Percentiles rank a stretch among this genome's conserved stretches.
phyloP scores from a whole-genome alignment of 2,888 invertebrate species.

The Hermaeophaga mercurialis region DNA sequence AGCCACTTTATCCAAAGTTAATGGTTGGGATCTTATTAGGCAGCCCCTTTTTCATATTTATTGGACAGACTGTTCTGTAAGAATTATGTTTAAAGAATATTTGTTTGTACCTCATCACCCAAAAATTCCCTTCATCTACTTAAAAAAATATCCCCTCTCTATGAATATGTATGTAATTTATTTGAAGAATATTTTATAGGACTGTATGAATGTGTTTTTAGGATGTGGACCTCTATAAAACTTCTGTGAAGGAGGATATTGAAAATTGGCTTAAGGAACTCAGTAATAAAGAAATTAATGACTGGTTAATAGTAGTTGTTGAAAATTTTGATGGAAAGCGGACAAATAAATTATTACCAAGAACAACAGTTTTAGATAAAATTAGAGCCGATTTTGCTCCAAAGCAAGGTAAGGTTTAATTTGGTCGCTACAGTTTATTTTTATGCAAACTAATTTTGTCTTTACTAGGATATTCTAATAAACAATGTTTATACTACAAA shows the following conservation, averaged over 20 bases:
- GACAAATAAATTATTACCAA: conserved; percentile 86
- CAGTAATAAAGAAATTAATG: conserved; percentile 74
- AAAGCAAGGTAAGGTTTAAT: conserved; percentile 68
- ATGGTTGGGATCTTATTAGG: conserved; percentile 77
- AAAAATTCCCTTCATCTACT: no score
- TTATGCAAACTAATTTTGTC: background rate
- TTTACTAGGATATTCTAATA: no score
- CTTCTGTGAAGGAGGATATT: conserved; percentile 85
- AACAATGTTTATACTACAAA: no score
- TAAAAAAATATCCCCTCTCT: no score
- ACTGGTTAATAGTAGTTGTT: conserved; percentile 93
- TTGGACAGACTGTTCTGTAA: conserved; percentile 93
- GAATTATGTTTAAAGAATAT: conserved; percentile 45
- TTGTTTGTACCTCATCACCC: background rate
- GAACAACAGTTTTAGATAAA: conserved; percentile 93
- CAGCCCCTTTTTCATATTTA: conserved; percentile 92
- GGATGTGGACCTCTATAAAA: conserved; percentile 93
- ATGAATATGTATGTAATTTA: no score
- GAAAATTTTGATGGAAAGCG: conserved; percentile 91
- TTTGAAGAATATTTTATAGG: no score
- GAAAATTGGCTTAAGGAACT: conserved; percentile 85
- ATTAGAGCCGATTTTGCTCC: conserved; percentile 91
- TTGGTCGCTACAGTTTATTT: no score
- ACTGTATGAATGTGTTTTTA: conserved; percentile 54
- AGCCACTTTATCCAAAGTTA: conserved; percentile 72